phyloP scores from a whole-genome alignment of 2,113 vertebrate species.

The Anarhynchus alexandrinus region DNA sequence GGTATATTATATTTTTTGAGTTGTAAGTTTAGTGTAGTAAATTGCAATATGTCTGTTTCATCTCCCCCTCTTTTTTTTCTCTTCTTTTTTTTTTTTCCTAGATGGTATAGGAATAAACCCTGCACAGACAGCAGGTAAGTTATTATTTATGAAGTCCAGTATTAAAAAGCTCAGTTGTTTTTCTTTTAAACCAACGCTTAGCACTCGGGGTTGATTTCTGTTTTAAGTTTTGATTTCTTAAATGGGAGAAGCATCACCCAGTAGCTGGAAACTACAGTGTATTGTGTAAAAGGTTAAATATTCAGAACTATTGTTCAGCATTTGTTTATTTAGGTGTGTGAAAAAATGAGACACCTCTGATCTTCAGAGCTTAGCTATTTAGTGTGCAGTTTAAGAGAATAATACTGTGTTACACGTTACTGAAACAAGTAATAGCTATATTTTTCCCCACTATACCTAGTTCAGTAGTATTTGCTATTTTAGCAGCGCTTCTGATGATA shows the following conservation, averaged over 20 bases:
- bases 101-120: slow-evolving; percentile 85
- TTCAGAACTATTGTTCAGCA: background rate
- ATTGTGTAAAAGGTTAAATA: background rate
- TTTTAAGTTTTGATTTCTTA: background rate
- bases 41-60: background rate
- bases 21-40: background rate
- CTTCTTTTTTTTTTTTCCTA: background rate
- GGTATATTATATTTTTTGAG: background rate
- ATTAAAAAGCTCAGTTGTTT: background rate
- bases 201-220: background rate
- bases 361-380: background rate
- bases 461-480: background rate
- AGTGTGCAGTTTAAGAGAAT: background rate
- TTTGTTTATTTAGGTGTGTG: background rate
- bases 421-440: background rate
- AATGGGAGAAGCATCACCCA: background rate
- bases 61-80: background rate
- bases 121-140: slow-evolving; percentile 82
- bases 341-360: background rate
- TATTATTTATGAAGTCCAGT: background rate
- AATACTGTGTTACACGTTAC: background rate
- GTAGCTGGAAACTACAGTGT: background rate
- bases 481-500: background rate
- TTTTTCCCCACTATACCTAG: background rate
- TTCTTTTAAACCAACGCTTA: background rate